A percentile compares a stretch with the other conserved stretches of the same genome.
Conservation (phyloP, 2,888 invertebrate species). For the Alloscopus bannaensis region DNA sequence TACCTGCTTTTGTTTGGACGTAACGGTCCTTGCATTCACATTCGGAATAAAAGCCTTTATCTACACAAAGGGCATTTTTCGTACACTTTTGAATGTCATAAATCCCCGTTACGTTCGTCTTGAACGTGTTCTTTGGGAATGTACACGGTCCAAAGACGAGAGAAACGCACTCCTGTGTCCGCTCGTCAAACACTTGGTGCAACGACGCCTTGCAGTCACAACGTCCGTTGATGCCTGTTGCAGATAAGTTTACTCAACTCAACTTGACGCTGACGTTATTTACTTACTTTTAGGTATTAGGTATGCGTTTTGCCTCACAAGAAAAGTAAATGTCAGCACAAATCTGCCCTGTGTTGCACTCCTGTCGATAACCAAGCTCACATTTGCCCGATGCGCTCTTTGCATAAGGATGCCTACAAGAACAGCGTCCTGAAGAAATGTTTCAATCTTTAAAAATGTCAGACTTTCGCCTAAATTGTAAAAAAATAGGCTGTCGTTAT, state of each 20-base stretch:
- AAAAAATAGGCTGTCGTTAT: too few species aligned
- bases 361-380: slow-evolving; percentile 42
- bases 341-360: slow-evolving; percentile 32
- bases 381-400: slow-evolving; percentile 58
- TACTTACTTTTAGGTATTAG: too few species aligned
- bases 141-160: slow-evolving; percentile 70
- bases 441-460: too few species aligned
- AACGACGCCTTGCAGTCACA: slow-evolving; percentile 65
- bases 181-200: slow-evolving; percentile 68
- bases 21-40: slow-evolving; percentile 61
- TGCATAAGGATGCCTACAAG: slow-evolving; percentile 45
- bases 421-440: too few species aligned
- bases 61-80: slow-evolving; percentile 65
- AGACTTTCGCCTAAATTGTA: too few species aligned
- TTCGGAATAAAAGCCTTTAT: slow-evolving; percentile 36
- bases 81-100: slow-evolving; percentile 68
- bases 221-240: slow-evolving; percentile 68
- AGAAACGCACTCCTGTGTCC: slow-evolving; percentile 65
- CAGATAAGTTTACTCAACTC: too few species aligned
- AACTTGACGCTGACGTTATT: too few species aligned
- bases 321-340: slow-evolving; percentile 66
- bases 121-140: slow-evolving; percentile 49
- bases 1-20: slow-evolving; percentile 50
- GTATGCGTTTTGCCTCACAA: too few species aligned
- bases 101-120: slow-evolving; percentile 43